Conservation (phyloP, 2,888 invertebrate genomes). For the Hesperia comma region DNA sequence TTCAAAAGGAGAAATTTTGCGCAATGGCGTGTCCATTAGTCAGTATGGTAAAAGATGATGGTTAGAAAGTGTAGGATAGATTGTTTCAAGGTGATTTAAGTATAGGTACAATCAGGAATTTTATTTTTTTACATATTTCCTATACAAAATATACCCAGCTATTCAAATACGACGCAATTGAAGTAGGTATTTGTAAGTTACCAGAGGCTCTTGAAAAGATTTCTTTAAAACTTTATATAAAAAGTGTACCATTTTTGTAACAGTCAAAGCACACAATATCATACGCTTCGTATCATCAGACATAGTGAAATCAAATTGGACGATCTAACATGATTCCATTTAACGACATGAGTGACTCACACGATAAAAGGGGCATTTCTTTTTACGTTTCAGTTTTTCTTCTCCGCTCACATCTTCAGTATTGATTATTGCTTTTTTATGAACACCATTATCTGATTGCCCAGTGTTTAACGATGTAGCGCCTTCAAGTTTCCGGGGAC, state of each 20-base stretch:
- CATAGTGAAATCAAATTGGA: neutral
- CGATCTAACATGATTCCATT: conserved; percentile 3
- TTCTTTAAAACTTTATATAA: too few relatives aligned
- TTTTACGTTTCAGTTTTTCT: conserved; percentile 3
- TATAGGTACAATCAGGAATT: too few relatives aligned
- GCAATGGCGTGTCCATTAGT: too few relatives aligned
- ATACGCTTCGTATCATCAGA: neutral
- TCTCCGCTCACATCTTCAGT: conserved; percentile 2
- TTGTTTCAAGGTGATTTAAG: too few relatives aligned
- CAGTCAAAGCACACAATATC: neutral
- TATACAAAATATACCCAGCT: too few relatives aligned
- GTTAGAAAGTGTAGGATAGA: too few relatives aligned
- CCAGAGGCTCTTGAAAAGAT: too few relatives aligned
- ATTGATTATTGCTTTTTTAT: conserved; percentile 22
- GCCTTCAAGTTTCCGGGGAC: conserved; percentile 11
- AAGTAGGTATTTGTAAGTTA: too few relatives aligned
- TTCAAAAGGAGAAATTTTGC: too few relatives aligned
- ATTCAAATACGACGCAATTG: too few relatives aligned
- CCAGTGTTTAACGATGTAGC: conserved; percentile 19
- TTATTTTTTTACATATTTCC: too few relatives aligned
- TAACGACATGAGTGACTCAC: conserved; percentile 5
- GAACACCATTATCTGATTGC: conserved; percentile 27
- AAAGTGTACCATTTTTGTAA: neutral
- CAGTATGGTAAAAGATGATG: too few relatives aligned
- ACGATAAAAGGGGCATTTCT: neutral